Evolutionary conservation across 2,797 vertebrate species (phyloP).

Genomic region (Liparis tanakae): DNA sequence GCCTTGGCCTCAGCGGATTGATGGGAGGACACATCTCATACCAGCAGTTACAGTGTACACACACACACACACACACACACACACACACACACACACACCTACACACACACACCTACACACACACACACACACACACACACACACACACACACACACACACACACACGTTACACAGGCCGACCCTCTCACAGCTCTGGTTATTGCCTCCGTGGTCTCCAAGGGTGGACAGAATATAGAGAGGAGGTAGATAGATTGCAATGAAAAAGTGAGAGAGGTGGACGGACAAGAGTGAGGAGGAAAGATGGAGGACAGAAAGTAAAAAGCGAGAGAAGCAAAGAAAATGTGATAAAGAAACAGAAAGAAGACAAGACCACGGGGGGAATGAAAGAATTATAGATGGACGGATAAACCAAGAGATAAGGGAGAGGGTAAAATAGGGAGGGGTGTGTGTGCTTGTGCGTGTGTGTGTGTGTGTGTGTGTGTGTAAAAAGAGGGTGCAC

Average conservation of each 20-base stretch:
- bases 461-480: slow-evolving; percentile 28
- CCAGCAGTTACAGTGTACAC: not conserved
- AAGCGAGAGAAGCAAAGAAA: slow-evolving; percentile 16
- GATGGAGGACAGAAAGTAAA: slow-evolving; percentile 23
- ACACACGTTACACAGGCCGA: slow-evolving; percentile 56
- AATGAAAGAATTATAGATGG: slow-evolving; percentile 57
- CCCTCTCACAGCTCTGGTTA: slow-evolving; percentile 70
- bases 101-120: slow-evolving; percentile 24
- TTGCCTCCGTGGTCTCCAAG: slow-evolving; percentile 70
- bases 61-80: slow-evolving; percentile 15
- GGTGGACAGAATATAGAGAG: slow-evolving; percentile 58
- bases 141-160: slow-evolving; percentile 23
- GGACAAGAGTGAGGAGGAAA: slow-evolving; percentile 21
- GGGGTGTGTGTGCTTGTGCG: slow-evolving; percentile 30
- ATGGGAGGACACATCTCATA: slow-evolving; percentile 38
- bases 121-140: slow-evolving; percentile 11
- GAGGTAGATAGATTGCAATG: slow-evolving; percentile 47
- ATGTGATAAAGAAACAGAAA: slow-evolving; percentile 50
- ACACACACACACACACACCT: slow-evolving; percentile 9
- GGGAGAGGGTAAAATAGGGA: slow-evolving; percentile 20
- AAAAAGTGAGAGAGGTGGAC: slow-evolving; percentile 38
- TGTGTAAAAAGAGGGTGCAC: slow-evolving; percentile 27
- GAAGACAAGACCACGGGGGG: slow-evolving; percentile 35
- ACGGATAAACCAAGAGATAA: slow-evolving; percentile 55
- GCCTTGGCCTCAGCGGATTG: slow-evolving; percentile 41